Percentiles rank a stretch among this genome's conserved stretches.
Conservation (phyloP, 2,888 invertebrate genomes). For the Cylindroiulus punctatus region DNA sequence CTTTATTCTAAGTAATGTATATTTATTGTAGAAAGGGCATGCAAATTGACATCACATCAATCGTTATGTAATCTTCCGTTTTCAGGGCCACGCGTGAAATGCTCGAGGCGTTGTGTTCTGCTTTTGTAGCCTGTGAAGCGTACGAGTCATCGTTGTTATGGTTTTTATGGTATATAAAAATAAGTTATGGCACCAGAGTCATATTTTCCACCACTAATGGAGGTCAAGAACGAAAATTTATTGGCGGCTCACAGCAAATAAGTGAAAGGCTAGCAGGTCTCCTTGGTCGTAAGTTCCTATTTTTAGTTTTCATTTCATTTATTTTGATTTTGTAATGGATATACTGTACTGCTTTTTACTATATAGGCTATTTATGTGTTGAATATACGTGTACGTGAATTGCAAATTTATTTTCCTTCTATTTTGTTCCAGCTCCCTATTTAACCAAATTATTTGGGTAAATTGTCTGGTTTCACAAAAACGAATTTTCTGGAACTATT, state of each 20-base stretch:
- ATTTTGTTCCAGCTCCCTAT: too few relatives aligned
- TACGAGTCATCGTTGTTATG: constrained; percentile 64
- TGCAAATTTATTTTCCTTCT: too few relatives aligned
- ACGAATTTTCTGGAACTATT: too few relatives aligned
- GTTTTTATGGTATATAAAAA: constrained; percentile 63
- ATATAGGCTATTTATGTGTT: too few relatives aligned
- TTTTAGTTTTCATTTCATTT: not conserved
- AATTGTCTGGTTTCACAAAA: too few relatives aligned
- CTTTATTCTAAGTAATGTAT: constrained; percentile 64
- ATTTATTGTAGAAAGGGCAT: too few relatives aligned
- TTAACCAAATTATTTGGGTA: too few relatives aligned
- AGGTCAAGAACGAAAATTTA: constrained; percentile 64
- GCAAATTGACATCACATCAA: not conserved
- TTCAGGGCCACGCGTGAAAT: constrained; percentile 61
- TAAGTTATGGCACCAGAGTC: constrained; percentile 60
- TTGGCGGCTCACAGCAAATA: constrained; percentile 65
- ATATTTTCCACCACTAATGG: constrained; percentile 62
- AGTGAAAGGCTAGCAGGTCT: constrained; percentile 63
- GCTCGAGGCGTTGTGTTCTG: constrained; percentile 61
- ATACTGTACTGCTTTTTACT: too few relatives aligned
- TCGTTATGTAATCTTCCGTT: constrained; percentile 60
- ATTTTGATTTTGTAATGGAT: too few relatives aligned
- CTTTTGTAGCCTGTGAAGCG: constrained; percentile 62
- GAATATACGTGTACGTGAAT: too few relatives aligned
- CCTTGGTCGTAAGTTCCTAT: constrained; percentile 61